These are phyloP conservation scores for Pristiophorus japonicus DNA, from an alignment of 2,113 vertebrate species.

Conservation along the genomic window DNA sequence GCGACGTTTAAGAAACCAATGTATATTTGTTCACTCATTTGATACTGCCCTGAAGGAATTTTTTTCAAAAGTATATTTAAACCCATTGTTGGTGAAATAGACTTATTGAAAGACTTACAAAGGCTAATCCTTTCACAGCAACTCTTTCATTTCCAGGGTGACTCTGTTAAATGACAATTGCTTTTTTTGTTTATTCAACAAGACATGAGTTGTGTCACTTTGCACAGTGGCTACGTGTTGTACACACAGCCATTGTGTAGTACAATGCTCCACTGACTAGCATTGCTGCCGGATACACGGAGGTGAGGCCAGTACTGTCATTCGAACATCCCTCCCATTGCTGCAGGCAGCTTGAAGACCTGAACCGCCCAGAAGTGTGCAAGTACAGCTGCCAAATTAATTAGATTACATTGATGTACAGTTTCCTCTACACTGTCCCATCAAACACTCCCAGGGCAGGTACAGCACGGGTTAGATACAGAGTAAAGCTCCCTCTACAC, in stretches of 20 bases:
- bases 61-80: not conserved
- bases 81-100: conserved; percentile 9
- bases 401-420: not conserved
- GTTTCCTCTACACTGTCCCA: not conserved
- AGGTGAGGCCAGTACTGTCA: not conserved
- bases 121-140: not conserved
- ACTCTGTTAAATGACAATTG: not conserved
- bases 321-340: not conserved
- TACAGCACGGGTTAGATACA: not conserved
- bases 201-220: not conserved
- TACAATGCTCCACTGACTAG: not conserved
- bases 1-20: not conserved
- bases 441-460: not conserved
- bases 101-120: not conserved
- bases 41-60: not conserved
- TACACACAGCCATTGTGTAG: not conserved
- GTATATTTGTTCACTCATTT: not conserved
- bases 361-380: not conserved
- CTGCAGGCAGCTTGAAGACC: not conserved
- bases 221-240: not conserved
- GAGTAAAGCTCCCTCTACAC: not conserved
- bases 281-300: not conserved
- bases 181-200: not conserved
- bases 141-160: not conserved
- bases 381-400: conserved; percentile 4